Conservation (phyloP, 2,888 invertebrate species). For the Copidosoma aretas region DNA sequence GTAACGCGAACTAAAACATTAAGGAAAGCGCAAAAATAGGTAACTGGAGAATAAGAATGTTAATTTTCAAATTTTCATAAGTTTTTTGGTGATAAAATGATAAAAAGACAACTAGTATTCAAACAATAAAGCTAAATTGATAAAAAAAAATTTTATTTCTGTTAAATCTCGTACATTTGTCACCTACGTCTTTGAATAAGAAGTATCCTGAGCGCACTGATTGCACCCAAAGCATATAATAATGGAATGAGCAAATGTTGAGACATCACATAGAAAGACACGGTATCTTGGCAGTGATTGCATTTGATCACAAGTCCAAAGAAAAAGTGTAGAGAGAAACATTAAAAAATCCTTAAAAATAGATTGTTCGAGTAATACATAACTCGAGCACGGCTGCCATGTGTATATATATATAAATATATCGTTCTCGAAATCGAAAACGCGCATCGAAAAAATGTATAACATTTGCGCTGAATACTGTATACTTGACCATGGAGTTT, state of each 20-base stretch:
- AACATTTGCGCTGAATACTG: constrained; percentile 37
- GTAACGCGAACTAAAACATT: not conserved
- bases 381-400: constrained; percentile 29
- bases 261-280: constrained; percentile 21
- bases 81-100: too few relatives aligned
- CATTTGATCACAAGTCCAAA: constrained; percentile 21
- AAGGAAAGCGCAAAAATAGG: too few relatives aligned
- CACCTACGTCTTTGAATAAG: constrained; percentile 31
- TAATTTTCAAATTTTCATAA: too few relatives aligned
- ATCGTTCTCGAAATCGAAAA: constrained; percentile 26
- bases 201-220: constrained; percentile 37
- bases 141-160: constrained; percentile 53
- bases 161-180: constrained; percentile 52
- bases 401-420: constrained; percentile 8
- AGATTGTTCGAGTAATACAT: constrained; percentile 22
- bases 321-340: not conserved
- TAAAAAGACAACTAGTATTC: not conserved
- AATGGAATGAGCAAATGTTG: constrained; percentile 35
- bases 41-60: too few relatives aligned
- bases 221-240: constrained; percentile 34
- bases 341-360: constrained; percentile 22
- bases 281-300: constrained; percentile 20
- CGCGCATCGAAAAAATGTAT: constrained; percentile 29
- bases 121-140: constrained; percentile 36
- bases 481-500: constrained; percentile 34